Evolutionary conservation across 2,113 vertebrate species (phyloP).

Genomic region (Neopipo cinnamomea): DNA sequence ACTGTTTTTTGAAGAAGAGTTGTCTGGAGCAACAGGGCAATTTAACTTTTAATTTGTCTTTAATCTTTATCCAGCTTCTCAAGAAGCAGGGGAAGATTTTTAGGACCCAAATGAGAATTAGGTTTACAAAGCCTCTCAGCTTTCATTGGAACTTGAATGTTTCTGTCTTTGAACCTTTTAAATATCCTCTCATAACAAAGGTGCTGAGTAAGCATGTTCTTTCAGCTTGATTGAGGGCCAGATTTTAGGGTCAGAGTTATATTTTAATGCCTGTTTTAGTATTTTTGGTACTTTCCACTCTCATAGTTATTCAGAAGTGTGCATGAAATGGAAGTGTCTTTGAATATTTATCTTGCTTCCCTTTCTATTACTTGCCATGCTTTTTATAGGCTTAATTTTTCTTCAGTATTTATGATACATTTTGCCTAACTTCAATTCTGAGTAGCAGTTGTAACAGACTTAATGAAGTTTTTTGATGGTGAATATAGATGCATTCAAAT

Average conservation of each 20-base stretch:
- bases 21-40: background rate
- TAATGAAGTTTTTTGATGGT: conserved; percentile 26
- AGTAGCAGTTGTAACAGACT: background rate
- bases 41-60: background rate
- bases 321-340: conserved; percentile 19
- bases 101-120: background rate
- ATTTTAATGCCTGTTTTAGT: conserved; percentile 28
- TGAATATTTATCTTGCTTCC: conserved; percentile 51
- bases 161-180: conserved; percentile 29
- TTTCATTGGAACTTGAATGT: background rate
- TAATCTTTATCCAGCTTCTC: background rate
- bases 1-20: background rate
- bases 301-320: conserved; percentile 21
- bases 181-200: conserved; percentile 7
- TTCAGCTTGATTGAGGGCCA: conserved; percentile 17
- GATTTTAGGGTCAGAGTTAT: conserved; percentile 30
- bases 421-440: background rate
- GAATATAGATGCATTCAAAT: background rate
- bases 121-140: conserved; percentile 17
- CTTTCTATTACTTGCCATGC: background rate
- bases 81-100: background rate
- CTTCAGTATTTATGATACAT: conserved; percentile 12
- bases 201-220: background rate
- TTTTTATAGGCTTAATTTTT: conserved; percentile 57
- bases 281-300: conserved; percentile 8